These are phyloP conservation scores for Falco cherrug DNA, from an alignment of 2,797 vertebrate genomes.

Conservation along the genomic window DNA sequence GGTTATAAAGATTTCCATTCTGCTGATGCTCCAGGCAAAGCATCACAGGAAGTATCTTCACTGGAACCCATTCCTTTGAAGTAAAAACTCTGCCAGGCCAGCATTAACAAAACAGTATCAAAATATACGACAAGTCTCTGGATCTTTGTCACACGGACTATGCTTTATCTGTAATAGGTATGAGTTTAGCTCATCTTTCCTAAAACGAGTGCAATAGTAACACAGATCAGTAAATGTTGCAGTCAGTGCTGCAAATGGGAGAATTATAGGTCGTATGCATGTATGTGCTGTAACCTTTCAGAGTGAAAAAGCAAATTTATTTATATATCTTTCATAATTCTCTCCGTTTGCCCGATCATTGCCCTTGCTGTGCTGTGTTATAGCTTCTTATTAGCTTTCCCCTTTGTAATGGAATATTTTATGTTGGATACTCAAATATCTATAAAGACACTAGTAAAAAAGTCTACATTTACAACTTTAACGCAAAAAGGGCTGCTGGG, in stretches of 20 bases:
- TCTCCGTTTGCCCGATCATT: constrained; percentile 13
- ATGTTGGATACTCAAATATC: constrained; percentile 57
- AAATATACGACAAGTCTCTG: constrained; percentile 4
- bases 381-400: constrained; percentile 59
- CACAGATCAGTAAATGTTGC: constrained; percentile 21
- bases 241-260: constrained; percentile 37
- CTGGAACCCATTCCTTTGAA: background rate
- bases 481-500: background rate
- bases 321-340: constrained; percentile 50
- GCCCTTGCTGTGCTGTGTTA: constrained; percentile 50
- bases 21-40: constrained; percentile 10
- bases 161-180: constrained; percentile 11
- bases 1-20: constrained; percentile 34
- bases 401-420: constrained; percentile 65
- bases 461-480: constrained; percentile 34
- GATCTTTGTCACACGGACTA: background rate
- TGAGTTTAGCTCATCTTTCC: constrained; percentile 5
- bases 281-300: constrained; percentile 44
- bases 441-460: constrained; percentile 56
- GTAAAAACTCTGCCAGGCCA: background rate
- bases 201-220: background rate
- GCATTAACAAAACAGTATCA: constrained; percentile 20
- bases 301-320: constrained; percentile 53
- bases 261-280: constrained; percentile 4
- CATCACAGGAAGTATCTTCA: constrained; percentile 1